These are phyloP conservation scores for Terrapene triunguis DNA, from an alignment of 2,113 vertebrate species.

Conservation along the genomic window DNA sequence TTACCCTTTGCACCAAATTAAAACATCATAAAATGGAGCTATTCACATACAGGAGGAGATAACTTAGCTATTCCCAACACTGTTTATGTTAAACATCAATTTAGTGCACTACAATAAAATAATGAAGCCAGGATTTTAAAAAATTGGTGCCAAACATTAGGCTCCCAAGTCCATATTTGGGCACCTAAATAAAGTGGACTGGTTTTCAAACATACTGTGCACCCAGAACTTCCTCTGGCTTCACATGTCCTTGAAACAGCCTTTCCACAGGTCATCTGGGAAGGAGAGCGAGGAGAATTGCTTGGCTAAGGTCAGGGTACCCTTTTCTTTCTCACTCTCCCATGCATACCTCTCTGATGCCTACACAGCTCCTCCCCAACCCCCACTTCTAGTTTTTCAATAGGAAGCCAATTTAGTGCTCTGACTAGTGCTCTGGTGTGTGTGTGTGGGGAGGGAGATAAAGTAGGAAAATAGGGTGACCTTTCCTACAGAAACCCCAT, in stretches of 20 bases:
- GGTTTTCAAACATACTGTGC: neutral
- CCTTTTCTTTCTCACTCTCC: neutral
- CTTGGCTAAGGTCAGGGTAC: neutral
- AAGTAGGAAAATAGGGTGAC: conserved; percentile 7
- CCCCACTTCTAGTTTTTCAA: neutral
- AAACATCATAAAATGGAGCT: accelerated
- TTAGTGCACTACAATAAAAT: neutral
- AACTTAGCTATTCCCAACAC: neutral
- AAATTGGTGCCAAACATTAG: neutral
- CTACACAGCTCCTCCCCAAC: neutral
- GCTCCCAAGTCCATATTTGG: neutral
- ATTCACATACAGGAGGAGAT: neutral
- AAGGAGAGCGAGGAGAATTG: neutral
- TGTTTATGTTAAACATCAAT: conserved; percentile 11
- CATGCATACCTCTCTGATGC: neutral
- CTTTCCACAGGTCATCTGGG: conserved; percentile 5
- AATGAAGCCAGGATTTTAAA: neutral
- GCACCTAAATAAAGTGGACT: neutral
- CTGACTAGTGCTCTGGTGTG: neutral
- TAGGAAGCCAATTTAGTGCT: neutral
- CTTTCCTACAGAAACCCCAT: conserved; percentile 21
- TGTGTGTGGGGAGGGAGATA: neutral
- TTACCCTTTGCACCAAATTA: neutral
- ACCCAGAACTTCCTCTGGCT: conserved; percentile 21
- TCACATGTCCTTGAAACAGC: conserved; percentile 24